Percentiles rank a stretch among this genome's conserved stretches.
These are phyloP conservation scores for Phymorhynchus buccinoides DNA, from an alignment of 1,140 invertebrate species.

Conservation along the genomic window DNA sequence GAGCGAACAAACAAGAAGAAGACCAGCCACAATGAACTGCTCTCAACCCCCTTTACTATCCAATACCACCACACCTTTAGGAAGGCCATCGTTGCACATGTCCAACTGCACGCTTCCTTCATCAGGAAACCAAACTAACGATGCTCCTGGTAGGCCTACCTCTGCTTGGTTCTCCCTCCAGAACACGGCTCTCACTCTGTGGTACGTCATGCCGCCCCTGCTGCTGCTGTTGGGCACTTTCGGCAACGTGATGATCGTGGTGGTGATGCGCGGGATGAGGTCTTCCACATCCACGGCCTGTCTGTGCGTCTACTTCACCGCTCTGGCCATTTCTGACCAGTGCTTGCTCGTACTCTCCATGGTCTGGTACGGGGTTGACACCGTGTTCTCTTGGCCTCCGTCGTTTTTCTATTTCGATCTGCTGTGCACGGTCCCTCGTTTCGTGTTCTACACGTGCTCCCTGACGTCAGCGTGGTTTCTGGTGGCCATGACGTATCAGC, in stretches of 20 bases:
- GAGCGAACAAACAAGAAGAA: no score
- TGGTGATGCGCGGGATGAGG: conserved; percentile 14
- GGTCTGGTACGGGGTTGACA: neutral
- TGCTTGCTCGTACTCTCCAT: neutral
- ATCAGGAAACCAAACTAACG: no score
- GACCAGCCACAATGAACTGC: no score
- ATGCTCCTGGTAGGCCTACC: no score
- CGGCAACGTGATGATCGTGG: conserved; percentile 25
- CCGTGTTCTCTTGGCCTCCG: neutral
- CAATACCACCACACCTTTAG: no score
- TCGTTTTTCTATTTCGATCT: neutral
- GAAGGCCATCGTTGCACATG: no score
- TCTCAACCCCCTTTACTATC: no score
- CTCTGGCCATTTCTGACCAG: conserved; percentile 25
- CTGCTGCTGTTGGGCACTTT: conserved; percentile 3
- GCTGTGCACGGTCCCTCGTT: neutral
- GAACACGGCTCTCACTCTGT: neutral
- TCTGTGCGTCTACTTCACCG: conserved; percentile 11
- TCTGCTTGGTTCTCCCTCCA: no score
- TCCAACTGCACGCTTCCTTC: no score
- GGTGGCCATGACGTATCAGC: conserved; percentile 24
- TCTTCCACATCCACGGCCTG: neutral
- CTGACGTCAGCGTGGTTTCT: conserved; percentile 6
- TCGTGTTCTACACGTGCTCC: neutral
- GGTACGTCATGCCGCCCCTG: neutral